Evolutionary conservation across 2,797 vertebrate species (phyloP), one percentile per base, ranked within the genome.

Genomic region (Acanthiza pusilla): DNA sequence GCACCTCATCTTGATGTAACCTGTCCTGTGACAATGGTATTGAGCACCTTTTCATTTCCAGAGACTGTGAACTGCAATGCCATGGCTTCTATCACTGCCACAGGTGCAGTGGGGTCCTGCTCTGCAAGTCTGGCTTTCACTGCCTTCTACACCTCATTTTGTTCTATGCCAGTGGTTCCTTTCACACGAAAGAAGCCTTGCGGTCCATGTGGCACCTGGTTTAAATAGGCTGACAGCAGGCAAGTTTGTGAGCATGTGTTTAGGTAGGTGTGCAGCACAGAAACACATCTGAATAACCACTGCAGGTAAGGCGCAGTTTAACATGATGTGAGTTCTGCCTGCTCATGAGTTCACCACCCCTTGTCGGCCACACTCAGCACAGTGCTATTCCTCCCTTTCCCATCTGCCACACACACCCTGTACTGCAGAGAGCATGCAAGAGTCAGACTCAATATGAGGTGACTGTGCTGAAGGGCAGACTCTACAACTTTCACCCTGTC

Each of bases 321-420:
- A 57, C 34, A 36, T 0, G 2, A 19, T 1, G 1, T 18, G 58
- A 1, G 1, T 58, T 92, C 81, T 88, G 25, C 32, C 34, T 16
- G 10, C 55, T 47, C 7, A 0, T 22, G 61, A 10, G 0, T 40
- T 90, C 75, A 54, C 26, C 34, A 42, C 7, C 17, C 13, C 27
- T 67, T 16, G 13, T 30, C 0, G 0, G 7, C n/a, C 58, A 34
- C 36, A 9, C 58, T 66, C 62, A 82, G 32, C 66, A 19, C 25
- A 16, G 29, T 4, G 23, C 16, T 82, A 12, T 47, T 73, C 30
- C 47, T 77, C 9, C 36, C 47, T 73, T 76, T 77, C 78, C 36
- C 30, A 22, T 32, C n/a, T 6, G 1, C 65, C 9, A 4, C 27
- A 4, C 11, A 32, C 4, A 20, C 30, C 36, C 51, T 81, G 18